A percentile compares a stretch with the other conserved stretches of the same genome.
These are phyloP conservation scores for Dasyurus viverrinus DNA, from an alignment of 2,113 vertebrate species.

Conservation along the genomic window DNA sequence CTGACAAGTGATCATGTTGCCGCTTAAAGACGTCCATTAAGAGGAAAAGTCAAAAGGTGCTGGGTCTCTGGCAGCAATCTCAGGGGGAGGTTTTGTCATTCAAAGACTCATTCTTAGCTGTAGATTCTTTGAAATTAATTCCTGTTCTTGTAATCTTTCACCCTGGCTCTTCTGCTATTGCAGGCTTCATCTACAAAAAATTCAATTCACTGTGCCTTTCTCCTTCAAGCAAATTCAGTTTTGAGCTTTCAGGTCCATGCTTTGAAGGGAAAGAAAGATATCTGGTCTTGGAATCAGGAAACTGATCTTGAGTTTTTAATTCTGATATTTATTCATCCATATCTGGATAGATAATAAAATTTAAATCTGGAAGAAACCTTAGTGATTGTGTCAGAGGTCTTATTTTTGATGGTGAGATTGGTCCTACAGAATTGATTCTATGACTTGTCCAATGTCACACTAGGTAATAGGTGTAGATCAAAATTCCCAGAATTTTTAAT, in stretches of 20 bases:
- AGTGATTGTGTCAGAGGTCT: background rate
- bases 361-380: background rate
- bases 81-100: background rate
- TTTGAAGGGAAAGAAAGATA: background rate
- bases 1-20: background rate
- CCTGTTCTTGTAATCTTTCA: background rate
- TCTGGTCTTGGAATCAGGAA: background rate
- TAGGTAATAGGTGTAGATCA: background rate
- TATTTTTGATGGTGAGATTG: background rate
- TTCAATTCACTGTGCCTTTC: background rate
- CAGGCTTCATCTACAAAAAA: background rate
- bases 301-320: background rate
- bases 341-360: background rate
- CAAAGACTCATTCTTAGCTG: background rate
- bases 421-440: background rate
- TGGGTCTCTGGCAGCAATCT: background rate
- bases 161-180: background rate
- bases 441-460: background rate
- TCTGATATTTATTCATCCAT: background rate
- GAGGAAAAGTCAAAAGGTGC: background rate
- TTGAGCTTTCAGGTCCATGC: background rate
- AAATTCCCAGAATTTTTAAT: background rate
- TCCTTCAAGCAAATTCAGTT: background rate
- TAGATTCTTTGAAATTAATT: background rate
- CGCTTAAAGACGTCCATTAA: background rate